Evolutionary conservation across 2,888 invertebrate genomes (phyloP).

Genomic region (Hoplodrina ambigua): DNA sequence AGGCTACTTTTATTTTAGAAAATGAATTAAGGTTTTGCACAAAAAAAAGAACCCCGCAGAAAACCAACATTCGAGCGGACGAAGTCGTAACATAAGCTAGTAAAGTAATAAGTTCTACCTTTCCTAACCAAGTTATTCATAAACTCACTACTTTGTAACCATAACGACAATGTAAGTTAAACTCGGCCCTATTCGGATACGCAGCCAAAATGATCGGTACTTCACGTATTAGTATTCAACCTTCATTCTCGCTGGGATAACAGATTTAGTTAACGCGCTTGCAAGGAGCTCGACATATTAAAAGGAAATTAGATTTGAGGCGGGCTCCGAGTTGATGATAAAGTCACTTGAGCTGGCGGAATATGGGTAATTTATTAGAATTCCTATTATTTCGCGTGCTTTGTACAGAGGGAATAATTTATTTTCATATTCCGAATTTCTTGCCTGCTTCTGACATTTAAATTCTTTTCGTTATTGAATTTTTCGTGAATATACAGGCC

Average conservation of each 20-base stretch:
- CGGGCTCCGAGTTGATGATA: constrained; percentile 45
- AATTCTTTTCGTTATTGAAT: constrained; percentile 39
- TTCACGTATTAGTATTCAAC: constrained; percentile 56
- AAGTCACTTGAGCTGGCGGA: constrained; percentile 40
- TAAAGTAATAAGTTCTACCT: background rate
- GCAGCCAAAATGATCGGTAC: constrained; percentile 42
- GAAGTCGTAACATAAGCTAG: too few relatives aligned
- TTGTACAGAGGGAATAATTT: constrained; percentile 37
- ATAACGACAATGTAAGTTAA: constrained; percentile 38
- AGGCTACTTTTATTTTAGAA: too few relatives aligned
- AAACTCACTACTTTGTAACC: constrained; percentile 9
- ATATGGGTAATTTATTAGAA: constrained; percentile 52
- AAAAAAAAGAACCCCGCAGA: too few relatives aligned
- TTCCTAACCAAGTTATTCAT: background rate
- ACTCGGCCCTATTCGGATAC: constrained; percentile 25
- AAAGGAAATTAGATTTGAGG: constrained; percentile 69
- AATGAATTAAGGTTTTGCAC: too few relatives aligned
- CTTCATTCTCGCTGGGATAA: constrained; percentile 54
- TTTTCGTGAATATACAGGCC: constrained; percentile 40
- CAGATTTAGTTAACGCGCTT: constrained; percentile 60
- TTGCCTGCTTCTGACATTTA: constrained; percentile 40
- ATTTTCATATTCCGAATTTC: constrained; percentile 35
- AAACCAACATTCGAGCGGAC: too few relatives aligned
- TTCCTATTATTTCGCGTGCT: constrained; percentile 48
- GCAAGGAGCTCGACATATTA: constrained; percentile 63